Evolutionary conservation across 2,888 invertebrate genomes (phyloP), one percentile per base, ranked within the genome.

Genomic region (Caenorhabditis sp.): DNA sequence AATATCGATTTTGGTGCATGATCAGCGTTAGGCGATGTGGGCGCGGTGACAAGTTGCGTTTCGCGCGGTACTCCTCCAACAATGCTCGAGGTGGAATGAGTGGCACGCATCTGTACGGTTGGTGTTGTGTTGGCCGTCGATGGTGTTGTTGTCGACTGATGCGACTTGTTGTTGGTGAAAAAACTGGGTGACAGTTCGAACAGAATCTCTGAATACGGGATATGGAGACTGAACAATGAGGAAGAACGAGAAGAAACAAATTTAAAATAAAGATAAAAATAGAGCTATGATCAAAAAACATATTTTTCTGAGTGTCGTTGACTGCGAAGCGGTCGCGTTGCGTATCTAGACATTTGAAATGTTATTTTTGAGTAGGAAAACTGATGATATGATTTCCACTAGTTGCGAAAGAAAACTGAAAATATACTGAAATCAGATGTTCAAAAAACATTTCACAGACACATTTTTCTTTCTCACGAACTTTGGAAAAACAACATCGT

Each of bases 171-270:
- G 31, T 65, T 65, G 50, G 70, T 62, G 57, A 67, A 71, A 49
- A 71, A 67, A 57, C 63, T 59, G 53, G 70, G 70, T 21, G 70
- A 71, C 60, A 71, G 25, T 67, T 71, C 70, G 63, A 71, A 71
- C 70, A 71, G 67, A 71, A 71, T 71, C 67, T 62, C 63, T 65
- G 62, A 49, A 31, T 31, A 7, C 5, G 4, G 31, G 10, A 31
- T n/a, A n/a, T n/a, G n/a, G n/a, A n/a, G n/a, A n/a, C n/a, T n/a
- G n/a, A n/a, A n/a, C 7, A 56, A 5, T 26, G 14, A 23, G 7
- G 21, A 10, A 31, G 56, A 63, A 26, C 20, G 36, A 43, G 25
- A 36, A 4, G 53, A 56, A 62, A 62, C 10, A 62, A 20, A 8
- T 43, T 21, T 12, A 26, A 62, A 53, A 62, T 54, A 27, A 62